Evolutionary conservation across 1,140 invertebrate genomes (phyloP).

Genomic region (Pogonognathellus flavescens): DNA sequence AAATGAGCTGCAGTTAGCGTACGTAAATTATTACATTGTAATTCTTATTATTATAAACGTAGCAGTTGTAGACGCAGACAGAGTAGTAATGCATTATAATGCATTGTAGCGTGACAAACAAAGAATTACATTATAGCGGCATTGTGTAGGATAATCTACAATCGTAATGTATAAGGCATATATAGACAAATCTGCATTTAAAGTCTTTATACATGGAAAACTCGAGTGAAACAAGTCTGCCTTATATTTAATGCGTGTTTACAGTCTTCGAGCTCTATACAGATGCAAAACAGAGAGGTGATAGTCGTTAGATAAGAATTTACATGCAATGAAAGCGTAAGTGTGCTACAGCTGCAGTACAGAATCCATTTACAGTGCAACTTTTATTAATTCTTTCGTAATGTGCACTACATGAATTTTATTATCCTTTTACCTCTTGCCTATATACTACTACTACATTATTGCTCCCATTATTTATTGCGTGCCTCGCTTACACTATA

Average conservation of each 20-base stretch:
- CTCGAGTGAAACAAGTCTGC: too few species aligned
- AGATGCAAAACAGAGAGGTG: not conserved
- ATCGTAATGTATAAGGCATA: too few species aligned
- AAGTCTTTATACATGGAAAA: too few species aligned
- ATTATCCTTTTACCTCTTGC: not conserved
- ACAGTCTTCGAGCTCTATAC: not conserved
- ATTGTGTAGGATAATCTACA: too few species aligned
- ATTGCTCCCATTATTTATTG: not conserved
- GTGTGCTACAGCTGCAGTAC: too few species aligned
- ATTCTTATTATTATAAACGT: not conserved
- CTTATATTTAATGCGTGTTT: too few species aligned
- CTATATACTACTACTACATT: not conserved
- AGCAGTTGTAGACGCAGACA: not conserved
- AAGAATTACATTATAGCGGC: too few species aligned
- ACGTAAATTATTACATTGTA: not conserved
- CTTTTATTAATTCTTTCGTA: not conserved
- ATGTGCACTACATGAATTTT: not conserved
- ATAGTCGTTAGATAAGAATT: not conserved
- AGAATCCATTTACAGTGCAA: not conserved
- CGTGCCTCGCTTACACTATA: not conserved
- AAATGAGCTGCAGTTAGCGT: not conserved
- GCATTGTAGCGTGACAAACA: not conserved
- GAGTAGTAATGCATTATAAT: not conserved
- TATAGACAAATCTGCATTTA: too few species aligned
- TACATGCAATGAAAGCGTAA: constrained; percentile 30